Base-by-base conservation (phyloP, 1,140 invertebrate genomes). In the Hylaeus anthracinus region DNA sequence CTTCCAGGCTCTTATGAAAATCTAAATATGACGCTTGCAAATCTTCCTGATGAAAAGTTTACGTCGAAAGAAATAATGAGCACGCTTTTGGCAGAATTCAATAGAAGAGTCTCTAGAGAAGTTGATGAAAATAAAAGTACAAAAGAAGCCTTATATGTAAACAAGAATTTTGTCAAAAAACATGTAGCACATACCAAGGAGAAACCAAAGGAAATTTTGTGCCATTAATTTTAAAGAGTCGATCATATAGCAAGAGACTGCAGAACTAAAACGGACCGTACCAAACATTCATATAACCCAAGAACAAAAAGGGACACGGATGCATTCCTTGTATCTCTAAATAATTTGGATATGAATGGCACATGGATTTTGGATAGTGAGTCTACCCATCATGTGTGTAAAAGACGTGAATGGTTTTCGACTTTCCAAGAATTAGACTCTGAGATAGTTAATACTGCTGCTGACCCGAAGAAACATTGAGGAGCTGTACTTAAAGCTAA, bases 31-130 rank as follows among this genome's bases (percentile, higher is more conserved):
- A 6, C 64, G 0, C 12, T 82, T 10, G 75, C 69, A 1, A 69
- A 15, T 15, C 37, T 82, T 4, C 53, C 61, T 2, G 70, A 82
- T 55, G 71, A 82, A 0, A 79, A 69, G 12, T 82, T 79, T n/a
- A 82, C 55, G 0, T 82, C 71, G 3, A 1, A 56, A 9, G 76
- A 82, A 26, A 9, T 79, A 4, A 79, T 63, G 41, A 70, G 64
- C n/a, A n/a, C 72, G 1, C 2, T 79, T 1, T 73, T 82, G 8
- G 15, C 63, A 1, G 75, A 82, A n/a, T 79, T 69, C 0, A 63
- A 82, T n/a, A 63, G 48, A 64, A 48, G 81, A 6, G 3, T 8
- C 41, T 41, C 45, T 1, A 82, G 63, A 56, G 3, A 60, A 14
- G 45, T 4, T 1, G 26, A 53, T 3, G 64, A 56, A 26, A 2